Evolutionary conservation across 2,797 vertebrate genomes (phyloP).

Genomic region (Parambassis ranga): DNA sequence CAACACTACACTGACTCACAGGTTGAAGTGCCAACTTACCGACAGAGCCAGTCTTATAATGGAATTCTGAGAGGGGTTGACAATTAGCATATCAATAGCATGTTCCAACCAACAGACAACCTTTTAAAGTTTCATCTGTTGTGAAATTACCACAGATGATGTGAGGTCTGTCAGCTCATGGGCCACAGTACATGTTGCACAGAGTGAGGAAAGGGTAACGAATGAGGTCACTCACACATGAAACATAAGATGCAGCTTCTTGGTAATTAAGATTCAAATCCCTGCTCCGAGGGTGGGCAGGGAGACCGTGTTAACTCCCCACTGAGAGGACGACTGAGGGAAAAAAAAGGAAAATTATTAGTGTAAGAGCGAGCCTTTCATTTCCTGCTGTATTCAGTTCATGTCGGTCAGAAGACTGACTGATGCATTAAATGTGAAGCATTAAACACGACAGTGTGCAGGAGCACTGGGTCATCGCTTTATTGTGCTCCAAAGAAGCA

Average conservation of each 20-base stretch:
- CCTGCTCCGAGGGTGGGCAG: conserved; percentile 29
- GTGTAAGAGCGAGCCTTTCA: neutral
- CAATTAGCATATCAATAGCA: conserved; percentile 24
- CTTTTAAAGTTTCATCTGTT: conserved; percentile 19
- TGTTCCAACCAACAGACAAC: conserved; percentile 4
- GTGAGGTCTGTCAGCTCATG: neutral
- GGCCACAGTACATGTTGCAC: neutral
- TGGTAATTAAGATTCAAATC: conserved; percentile 60
- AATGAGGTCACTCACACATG: conserved; percentile 63
- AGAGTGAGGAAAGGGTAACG: conserved; percentile 11
- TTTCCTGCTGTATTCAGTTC: neutral
- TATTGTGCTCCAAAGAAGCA: neutral
- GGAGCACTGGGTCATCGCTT: neutral
- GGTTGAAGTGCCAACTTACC: neutral
- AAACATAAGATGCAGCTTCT: conserved; percentile 46
- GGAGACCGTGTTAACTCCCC: conserved; percentile 22
- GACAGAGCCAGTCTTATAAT: conserved; percentile 12
- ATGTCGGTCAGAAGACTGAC: neutral
- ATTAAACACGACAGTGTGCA: neutral
- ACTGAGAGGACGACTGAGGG: conserved; percentile 14
- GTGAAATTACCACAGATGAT: conserved; percentile 4
- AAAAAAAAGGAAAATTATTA: neutral
- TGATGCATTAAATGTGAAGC: neutral
- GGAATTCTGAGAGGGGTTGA: neutral
- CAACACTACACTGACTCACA: neutral